Base-by-base conservation (phyloP, 2,797 vertebrate genomes). In the Sphenodon punctatus region DNA sequence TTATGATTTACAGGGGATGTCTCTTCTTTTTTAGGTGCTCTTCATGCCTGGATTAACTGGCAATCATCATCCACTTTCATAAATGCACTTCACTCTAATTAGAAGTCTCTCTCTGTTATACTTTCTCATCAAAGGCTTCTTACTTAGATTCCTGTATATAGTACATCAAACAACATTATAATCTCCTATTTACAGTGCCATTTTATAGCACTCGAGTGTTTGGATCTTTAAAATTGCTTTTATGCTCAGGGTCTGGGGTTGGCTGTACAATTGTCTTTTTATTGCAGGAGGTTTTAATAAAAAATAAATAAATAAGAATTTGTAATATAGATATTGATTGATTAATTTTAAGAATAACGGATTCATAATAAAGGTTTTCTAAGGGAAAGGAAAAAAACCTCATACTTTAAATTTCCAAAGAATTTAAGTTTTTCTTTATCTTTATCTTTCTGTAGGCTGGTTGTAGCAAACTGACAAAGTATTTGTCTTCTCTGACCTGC, bases 41-140 rank as follows among this genome's bases (percentile, higher is more conserved):
- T 60, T 84, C 61, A 19, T 68, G 45, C 49, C 16, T 38, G 32
- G 20, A 51, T 89, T 84, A 84, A 78, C 67, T 69, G 32, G 30
- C 45, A 75, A 56, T 68, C 53, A 14, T 68, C 43, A 69, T 51
- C 71, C 36, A 58, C 20, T 56, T 38, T 84, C 36, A 32, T 72
- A 75, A 68, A 81, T 74, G 65, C 36, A 15, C 43, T n/a, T 65
- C 4, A 51, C n/a, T n/a, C 15, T 27, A n/a, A 53, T 53, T 51
- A 53, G n/a, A 53, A 53, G 51, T 53, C 16, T 60, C 84, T 56
- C 67, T 81, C 45, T 68, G 80, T 51, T 23, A 8, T 81, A 67
- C 30, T 36, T 12, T 38, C 67, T 60, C 45, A 67, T 78, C 56
- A 65, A 32, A 53, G 75, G 61, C 46, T 53, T 61, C 42, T 64